Evolutionary conservation across 2,888 invertebrate genomes (phyloP).

Genomic region (Teinopalpus imperialis): DNA sequence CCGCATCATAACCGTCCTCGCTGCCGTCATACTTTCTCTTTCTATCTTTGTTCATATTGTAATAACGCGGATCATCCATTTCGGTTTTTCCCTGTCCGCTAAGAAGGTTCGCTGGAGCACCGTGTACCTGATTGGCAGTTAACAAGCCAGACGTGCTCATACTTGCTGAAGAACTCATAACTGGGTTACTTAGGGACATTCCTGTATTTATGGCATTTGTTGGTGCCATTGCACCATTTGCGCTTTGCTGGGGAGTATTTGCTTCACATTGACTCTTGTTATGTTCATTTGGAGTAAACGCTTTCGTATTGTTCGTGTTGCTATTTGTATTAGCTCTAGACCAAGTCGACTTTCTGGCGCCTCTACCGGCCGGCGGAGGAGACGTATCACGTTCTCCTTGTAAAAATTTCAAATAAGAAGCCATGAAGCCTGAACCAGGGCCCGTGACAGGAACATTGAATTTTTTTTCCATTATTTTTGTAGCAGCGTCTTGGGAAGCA

Average conservation of each 20-base stretch:
- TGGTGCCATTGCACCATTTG: conserved; percentile 68
- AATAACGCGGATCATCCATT: conserved; percentile 87
- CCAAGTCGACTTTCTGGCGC: conserved; percentile 86
- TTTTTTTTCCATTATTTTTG: conserved; percentile 83
- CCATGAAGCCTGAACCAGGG: conserved; percentile 90
- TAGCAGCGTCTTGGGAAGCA: conserved; percentile 72
- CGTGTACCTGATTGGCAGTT: conserved; percentile 70
- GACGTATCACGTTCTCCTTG: conserved; percentile 92
- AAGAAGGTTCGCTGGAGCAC: conserved; percentile 57
- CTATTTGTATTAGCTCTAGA: conserved; percentile 74
- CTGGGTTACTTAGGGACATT: conserved; percentile 63
- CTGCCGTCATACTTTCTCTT: conserved; percentile 86
- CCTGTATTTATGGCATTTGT: conserved; percentile 58
- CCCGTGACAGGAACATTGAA: conserved; percentile 81
- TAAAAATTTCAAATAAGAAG: conserved; percentile 92
- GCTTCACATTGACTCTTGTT: conserved; percentile 64
- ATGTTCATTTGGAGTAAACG: conserved; percentile 62
- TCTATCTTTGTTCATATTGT: conserved; percentile 87
- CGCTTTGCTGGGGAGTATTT: conserved; percentile 60
- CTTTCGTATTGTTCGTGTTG: conserved; percentile 63
- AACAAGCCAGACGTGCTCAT: conserved; percentile 69
- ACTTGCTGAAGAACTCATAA: conserved; percentile 58
- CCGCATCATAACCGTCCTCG: conserved; percentile 85
- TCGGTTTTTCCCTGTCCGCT: conserved; percentile 68
- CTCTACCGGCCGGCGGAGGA: conserved; percentile 87